Base-by-base conservation (phyloP, 2,888 invertebrate species). In the Napeogenes sylphis region DNA sequence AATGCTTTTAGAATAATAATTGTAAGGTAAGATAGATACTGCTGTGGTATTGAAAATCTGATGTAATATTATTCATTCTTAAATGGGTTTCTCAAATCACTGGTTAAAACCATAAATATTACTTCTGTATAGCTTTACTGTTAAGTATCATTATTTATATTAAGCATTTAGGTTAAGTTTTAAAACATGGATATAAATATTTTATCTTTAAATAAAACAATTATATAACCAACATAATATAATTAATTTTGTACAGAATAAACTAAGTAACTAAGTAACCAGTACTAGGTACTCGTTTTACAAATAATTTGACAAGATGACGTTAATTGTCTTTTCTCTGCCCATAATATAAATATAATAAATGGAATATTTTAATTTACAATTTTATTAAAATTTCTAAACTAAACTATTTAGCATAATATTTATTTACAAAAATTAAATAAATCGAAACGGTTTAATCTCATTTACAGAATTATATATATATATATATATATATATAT, bases 181-280 rank as follows among this genome's bases (percentile, higher is more conserved):
- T 30, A 30, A 30, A 30, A 51, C 3, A 51, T 30, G 21, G 30
- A 51, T 51, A 2, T 51, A 51, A 30, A 51, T 51, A 51, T 51
- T 30, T 10, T 10, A 51, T 35, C 33, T 51, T 6, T 6, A 67
- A 69, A 70, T 70, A 70, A 72, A 72, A 73, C 68, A 65, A 58
- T 33, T n/a, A 45, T 61, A 64, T 82, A 85, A 83, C 80, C 84
- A 89, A 88, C 87, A 82, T 85, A 80, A 84, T 87, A 84, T 87
- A 86, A 82, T 88, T 79, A 80, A 81, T 81, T 88, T 88, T 89
- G 86, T 89, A 88, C 87, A 88, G 78, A 81, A 79, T 81, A 79
- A 80, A 79, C 71, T 75, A 81, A 80, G 82, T 85, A 80, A 79
- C 71, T 75, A 81, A 80, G 82, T 85, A 84, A 82, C 83, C 83